A percentile compares a stretch with the other conserved stretches of the same genome.
These are phyloP conservation scores for Campaea margaritaria DNA, from an alignment of 2,888 invertebrate genomes.

Conservation along the genomic window DNA sequence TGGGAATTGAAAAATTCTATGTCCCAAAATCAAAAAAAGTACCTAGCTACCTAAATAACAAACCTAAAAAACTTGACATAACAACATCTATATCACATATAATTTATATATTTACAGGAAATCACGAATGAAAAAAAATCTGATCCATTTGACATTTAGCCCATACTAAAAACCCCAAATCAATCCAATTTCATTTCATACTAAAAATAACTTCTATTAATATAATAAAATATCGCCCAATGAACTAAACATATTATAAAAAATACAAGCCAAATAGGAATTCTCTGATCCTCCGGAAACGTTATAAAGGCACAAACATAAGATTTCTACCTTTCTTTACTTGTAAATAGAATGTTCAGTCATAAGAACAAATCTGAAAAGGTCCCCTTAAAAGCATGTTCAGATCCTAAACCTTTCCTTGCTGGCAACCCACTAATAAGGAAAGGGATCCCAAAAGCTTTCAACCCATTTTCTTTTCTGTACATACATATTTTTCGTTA, in stretches of 20 bases:
- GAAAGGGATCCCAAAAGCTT: conserved; percentile 40
- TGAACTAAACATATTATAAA: neutral
- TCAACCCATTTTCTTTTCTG: conserved; percentile 34
- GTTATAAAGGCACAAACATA: conserved; percentile 23
- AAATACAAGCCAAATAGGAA: neutral
- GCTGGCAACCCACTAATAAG: conserved; percentile 40
- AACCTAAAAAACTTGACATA: too few species aligned
- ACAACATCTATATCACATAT: too few species aligned
- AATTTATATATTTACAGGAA: too few species aligned
- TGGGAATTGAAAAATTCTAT: too few species aligned
- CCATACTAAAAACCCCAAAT: too few species aligned
- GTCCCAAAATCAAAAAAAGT: too few species aligned
- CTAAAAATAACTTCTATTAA: too few species aligned
- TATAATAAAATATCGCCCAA: too few species aligned
- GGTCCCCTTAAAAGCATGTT: conserved; percentile 42
- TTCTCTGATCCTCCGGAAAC: conserved; percentile 5
- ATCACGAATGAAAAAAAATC: too few species aligned
- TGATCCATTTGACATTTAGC: too few species aligned
- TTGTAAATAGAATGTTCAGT: conserved; percentile 38
- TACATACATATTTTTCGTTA: conserved; percentile 11
- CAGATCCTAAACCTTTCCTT: conserved; percentile 43
- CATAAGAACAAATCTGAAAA: conserved; percentile 44
- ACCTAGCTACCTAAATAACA: too few species aligned
- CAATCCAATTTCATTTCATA: too few species aligned
- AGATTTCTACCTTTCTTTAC: conserved; percentile 25